phyloP scores from a whole-genome alignment of 2,113 vertebrate species.

The Myotis lucifugus region DNA sequence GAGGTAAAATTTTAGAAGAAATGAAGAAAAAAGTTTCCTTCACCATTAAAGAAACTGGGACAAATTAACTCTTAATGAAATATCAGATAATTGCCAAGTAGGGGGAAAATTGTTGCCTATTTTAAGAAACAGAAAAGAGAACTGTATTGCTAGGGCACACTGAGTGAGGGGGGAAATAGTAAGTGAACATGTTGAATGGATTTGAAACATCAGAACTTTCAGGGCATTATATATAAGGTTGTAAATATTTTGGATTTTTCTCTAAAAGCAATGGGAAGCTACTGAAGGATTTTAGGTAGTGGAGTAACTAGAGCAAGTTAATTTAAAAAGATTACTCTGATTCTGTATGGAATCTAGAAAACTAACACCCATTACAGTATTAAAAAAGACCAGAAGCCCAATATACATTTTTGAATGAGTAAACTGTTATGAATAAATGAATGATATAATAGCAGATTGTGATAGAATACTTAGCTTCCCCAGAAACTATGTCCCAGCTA shows the following conservation, averaged over 20 bases:
- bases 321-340: not conserved
- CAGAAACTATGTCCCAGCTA: not conserved
- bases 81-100: not conserved
- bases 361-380: not conserved
- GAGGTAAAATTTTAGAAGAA: not conserved
- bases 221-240: not conserved
- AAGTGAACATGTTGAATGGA: not conserved
- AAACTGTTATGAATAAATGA: not conserved
- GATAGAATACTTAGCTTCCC: not conserved
- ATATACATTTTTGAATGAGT: not conserved
- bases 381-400: not conserved
- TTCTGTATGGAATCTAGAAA: not conserved
- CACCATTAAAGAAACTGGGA: not conserved
- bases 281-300: not conserved
- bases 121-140: not conserved
- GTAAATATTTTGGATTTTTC: not conserved
- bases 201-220: not conserved
- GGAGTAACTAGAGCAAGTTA: not conserved
- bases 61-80: not conserved
- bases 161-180: not conserved
- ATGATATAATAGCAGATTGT: not conserved
- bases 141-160: not conserved
- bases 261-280: not conserved
- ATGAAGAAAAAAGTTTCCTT: not conserved
- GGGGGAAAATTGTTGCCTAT: fast-evolving